These are phyloP conservation scores for Amiota mariae DNA, from an alignment of 2,888 invertebrate species.

Conservation along the genomic window DNA sequence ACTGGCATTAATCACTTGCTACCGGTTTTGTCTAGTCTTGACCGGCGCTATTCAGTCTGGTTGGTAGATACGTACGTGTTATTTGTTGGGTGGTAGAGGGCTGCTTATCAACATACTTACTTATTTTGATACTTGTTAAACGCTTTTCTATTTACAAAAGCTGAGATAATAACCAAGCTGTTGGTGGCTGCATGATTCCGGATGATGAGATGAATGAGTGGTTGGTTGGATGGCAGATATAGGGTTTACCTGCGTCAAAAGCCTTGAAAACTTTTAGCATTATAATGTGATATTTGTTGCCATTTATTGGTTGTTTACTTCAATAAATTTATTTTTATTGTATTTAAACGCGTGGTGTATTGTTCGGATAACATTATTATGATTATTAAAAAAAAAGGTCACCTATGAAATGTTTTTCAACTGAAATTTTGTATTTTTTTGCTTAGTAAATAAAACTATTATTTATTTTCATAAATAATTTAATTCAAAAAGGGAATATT, in stretches of 20 bases:
- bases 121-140: conserved; percentile 6
- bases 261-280: conserved; percentile 8
- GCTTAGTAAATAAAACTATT: not conserved
- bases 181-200: conserved; percentile 26
- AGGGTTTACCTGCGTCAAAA: not conserved
- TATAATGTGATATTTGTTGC: conserved; percentile 9
- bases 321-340: not conserved
- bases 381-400: too few species aligned
- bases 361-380: too few species aligned
- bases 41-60: conserved; percentile 56
- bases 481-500: not conserved
- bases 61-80: conserved; percentile 7
- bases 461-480: not conserved
- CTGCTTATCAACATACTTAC: conserved; percentile 48
- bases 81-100: conserved; percentile 17
- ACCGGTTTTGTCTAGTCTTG: conserved; percentile 53
- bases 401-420: too few species aligned
- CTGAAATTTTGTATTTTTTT: not conserved
- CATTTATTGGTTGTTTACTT: conserved; percentile 3
- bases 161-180: conserved; percentile 19
- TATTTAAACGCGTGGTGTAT: too few species aligned
- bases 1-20: conserved; percentile 29
- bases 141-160: conserved; percentile 22
- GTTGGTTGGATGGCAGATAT: not conserved
- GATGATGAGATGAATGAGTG: conserved; percentile 14